Evolutionary conservation across 2,113 vertebrate genomes (phyloP).

Genomic region (Andinoacara biseriatus): DNA sequence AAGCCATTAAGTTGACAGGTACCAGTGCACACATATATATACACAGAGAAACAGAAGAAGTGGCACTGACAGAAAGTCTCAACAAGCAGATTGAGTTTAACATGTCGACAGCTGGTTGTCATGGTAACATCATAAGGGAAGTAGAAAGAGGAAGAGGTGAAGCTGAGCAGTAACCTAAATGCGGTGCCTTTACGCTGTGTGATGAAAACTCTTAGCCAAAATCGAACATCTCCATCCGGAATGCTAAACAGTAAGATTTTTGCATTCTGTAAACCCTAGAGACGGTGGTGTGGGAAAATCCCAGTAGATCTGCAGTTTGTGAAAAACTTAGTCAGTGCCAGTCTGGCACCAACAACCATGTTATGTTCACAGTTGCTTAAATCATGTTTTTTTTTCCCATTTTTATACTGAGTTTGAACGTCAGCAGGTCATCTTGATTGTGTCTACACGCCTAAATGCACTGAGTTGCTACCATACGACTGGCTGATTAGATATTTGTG

Average conservation of each 20-base stretch:
- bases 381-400: not conserved
- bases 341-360: not conserved
- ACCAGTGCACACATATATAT: not conserved
- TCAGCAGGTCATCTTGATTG: not conserved
- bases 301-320: not conserved
- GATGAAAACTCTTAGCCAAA: not conserved
- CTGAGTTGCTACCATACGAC: not conserved
- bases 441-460: not conserved
- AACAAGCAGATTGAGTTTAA: constrained; percentile 23
- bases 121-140: not conserved
- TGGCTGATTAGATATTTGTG: not conserved
- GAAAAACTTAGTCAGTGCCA: not conserved
- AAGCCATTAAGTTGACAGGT: constrained; percentile 23
- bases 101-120: constrained; percentile 40
- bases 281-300: not conserved
- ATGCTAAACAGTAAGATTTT: not conserved
- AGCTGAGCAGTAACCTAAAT: not conserved
- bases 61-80: constrained; percentile 37
- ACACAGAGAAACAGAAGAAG: constrained; percentile 30
- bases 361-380: not conserved
- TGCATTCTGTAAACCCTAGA: not conserved
- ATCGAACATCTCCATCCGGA: not conserved
- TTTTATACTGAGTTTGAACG: not conserved
- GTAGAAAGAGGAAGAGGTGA: constrained; percentile 22
- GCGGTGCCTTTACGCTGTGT: not conserved